phyloP scores from a whole-genome alignment of 1,140 invertebrate species.

The Drosophila santomea region DNA sequence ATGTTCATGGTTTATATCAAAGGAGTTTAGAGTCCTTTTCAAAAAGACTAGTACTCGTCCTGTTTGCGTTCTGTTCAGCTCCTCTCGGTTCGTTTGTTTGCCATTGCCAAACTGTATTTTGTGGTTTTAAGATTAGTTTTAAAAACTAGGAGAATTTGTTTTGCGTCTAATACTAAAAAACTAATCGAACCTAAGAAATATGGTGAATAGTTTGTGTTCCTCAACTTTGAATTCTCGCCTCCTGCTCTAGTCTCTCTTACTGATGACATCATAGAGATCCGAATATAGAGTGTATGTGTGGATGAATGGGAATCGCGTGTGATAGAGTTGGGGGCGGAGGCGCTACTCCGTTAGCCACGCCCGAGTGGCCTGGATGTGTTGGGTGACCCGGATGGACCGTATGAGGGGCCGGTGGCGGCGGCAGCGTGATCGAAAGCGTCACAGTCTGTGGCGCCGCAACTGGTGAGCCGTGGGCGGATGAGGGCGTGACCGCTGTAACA shows the following conservation, averaged over 20 bases:
- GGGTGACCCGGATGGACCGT: constrained; percentile 58
- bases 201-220: constrained; percentile 38
- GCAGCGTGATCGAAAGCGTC: constrained; percentile 73
- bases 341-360: constrained; percentile 50
- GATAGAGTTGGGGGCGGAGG: constrained; percentile 71
- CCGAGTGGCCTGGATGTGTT: constrained; percentile 59
- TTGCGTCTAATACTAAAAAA: constrained; percentile 50
- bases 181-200: constrained; percentile 52
- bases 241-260: constrained; percentile 33
- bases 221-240: constrained; percentile 19
- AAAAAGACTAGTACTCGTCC: constrained; percentile 83
- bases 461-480: constrained; percentile 55
- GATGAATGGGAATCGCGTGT: constrained; percentile 83
- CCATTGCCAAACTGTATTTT: constrained; percentile 60
- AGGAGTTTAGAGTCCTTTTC: constrained; percentile 84
- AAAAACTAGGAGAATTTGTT: constrained; percentile 71
- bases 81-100: constrained; percentile 26
- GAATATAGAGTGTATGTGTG: constrained; percentile 84
- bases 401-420: constrained; percentile 54
- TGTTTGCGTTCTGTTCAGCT: constrained; percentile 22
- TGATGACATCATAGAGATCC: constrained; percentile 85
- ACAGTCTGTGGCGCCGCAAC: constrained; percentile 76
- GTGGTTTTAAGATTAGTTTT: constrained; percentile 44
- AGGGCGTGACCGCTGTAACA: constrained; percentile 45
- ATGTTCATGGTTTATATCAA: constrained; percentile 57